These are phyloP conservation scores for Machimus atricapillus DNA, from an alignment of 2,888 invertebrate species.

Conservation along the genomic window DNA sequence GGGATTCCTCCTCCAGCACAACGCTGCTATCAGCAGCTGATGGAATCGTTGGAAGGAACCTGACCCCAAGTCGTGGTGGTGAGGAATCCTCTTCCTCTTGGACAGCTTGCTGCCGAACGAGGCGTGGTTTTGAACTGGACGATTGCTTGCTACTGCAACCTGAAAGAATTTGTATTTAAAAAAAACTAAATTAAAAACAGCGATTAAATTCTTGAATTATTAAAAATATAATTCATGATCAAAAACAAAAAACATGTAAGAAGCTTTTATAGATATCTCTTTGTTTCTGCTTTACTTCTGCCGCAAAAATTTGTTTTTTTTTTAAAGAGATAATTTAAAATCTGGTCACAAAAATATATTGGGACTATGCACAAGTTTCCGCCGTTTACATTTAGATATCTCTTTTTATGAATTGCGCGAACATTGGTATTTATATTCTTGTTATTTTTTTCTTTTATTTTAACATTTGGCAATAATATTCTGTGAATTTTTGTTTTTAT, in stretches of 20 bases:
- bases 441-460: too few species aligned
- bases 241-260: neutral
- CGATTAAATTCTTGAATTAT: too few species aligned
- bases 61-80: slow-evolving; percentile 64
- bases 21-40: slow-evolving; percentile 77
- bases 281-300: too few species aligned
- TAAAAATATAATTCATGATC: too few species aligned
- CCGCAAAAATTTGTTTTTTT: neutral
- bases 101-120: slow-evolving; percentile 82
- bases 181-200: neutral
- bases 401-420: too few species aligned
- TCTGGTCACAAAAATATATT: neutral
- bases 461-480: too few species aligned
- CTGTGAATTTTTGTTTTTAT: too few species aligned
- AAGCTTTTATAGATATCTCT: neutral
- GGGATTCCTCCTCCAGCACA: slow-evolving; percentile 70
- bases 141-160: slow-evolving; percentile 58
- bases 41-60: slow-evolving; percentile 75
- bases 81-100: slow-evolving; percentile 75
- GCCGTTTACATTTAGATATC: too few species aligned
- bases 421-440: too few species aligned
- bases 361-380: too few species aligned
- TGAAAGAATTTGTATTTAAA: slow-evolving; percentile 43
- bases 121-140: slow-evolving; percentile 69
- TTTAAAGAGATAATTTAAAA: neutral